A percentile compares a stretch with the other conserved stretches of the same genome.
Conservation (phyloP, 2,888 invertebrate species). For the Mycalesis mineus region DNA sequence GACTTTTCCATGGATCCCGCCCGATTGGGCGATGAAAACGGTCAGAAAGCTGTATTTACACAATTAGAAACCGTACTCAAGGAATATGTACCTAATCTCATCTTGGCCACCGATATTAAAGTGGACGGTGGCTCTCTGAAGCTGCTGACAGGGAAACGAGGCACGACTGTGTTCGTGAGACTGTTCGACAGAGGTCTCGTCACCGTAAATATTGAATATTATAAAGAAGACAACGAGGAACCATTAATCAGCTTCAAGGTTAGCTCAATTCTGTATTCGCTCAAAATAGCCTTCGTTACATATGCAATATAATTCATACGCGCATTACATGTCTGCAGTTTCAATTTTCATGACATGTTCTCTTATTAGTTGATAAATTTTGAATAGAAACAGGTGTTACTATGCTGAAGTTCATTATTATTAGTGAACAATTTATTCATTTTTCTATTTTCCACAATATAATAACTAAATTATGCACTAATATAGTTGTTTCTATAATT, state of each 20-base stretch:
- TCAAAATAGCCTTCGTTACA: constrained; percentile 27
- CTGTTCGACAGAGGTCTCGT: constrained; percentile 86
- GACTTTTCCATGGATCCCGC: constrained; percentile 88
- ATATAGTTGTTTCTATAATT: too few relatives aligned
- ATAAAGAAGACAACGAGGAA: constrained; percentile 84
- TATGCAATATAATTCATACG: constrained; percentile 4
- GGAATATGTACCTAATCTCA: constrained; percentile 84
- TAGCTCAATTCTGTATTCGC: constrained; percentile 44
- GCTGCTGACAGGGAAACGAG: constrained; percentile 83
- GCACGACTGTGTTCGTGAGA: constrained; percentile 83
- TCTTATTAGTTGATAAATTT: not conserved
- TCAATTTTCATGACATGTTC: not conserved
- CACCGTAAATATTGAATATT: constrained; percentile 90
- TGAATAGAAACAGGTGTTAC: too few relatives aligned
- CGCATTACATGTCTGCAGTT: not conserved
- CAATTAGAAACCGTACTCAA: constrained; percentile 84
- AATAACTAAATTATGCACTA: too few relatives aligned
- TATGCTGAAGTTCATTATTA: too few relatives aligned
- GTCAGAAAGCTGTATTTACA: constrained; percentile 81
- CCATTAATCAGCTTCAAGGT: constrained; percentile 88
- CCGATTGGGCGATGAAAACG: constrained; percentile 81
- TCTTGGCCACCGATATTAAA: constrained; percentile 81
- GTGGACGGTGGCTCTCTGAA: constrained; percentile 84
- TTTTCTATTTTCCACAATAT: too few relatives aligned
- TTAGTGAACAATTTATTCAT: too few relatives aligned